Percentiles rank a stretch among this genome's conserved stretches.
These are phyloP conservation scores for Dermatemys mawii DNA, from an alignment of 2,113 vertebrate species.

Conservation along the genomic window DNA sequence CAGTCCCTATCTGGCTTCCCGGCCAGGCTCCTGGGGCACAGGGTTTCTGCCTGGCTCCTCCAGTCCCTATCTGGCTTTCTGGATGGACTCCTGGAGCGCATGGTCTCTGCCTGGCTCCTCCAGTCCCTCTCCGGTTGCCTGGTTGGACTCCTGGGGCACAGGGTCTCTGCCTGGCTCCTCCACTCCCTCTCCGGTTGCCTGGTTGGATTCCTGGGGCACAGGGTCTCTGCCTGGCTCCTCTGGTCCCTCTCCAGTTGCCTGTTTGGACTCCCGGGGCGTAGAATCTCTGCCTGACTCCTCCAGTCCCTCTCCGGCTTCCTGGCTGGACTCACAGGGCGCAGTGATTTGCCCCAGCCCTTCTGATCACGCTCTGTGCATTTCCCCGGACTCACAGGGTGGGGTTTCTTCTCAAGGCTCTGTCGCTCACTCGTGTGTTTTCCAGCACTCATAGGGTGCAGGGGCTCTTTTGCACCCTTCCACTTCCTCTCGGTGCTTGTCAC, in stretches of 20 bases:
- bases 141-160: not conserved
- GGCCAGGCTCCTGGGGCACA: not conserved
- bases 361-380: conserved; percentile 4
- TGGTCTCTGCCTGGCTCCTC: not conserved
- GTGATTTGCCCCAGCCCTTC: conserved; percentile 60
- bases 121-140: not conserved
- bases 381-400: not conserved
- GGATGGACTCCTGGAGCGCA: not conserved
- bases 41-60: not conserved
- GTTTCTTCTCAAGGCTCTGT: conserved; percentile 45
- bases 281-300: not conserved
- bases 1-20: not conserved
- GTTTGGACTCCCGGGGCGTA: not conserved
- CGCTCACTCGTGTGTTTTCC: not conserved
- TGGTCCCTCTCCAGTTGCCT: conserved; percentile 54
- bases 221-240: not conserved
- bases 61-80: not conserved
- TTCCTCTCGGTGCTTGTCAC: not conserved
- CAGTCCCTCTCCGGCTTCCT: conserved; percentile 1
- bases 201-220: no score
- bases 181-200: not conserved
- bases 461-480: not conserved
- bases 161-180: not conserved
- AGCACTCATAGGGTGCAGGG: not conserved
- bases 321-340: not conserved